Evolutionary conservation across 1,140 invertebrate genomes (phyloP), one percentile per base, ranked within the genome.

Genomic region (Macrobrachium rosenbergii): DNA sequence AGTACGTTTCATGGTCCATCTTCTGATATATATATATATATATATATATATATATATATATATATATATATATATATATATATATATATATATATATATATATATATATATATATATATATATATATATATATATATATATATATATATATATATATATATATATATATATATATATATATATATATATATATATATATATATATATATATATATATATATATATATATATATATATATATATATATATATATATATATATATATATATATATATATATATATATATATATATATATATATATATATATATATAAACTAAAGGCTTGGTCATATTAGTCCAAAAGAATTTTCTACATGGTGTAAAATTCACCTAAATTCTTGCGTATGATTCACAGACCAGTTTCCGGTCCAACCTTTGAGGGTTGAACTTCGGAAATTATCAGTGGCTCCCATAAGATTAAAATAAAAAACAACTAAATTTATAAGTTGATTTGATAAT

Each of bases 21-120:
- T n/a, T n/a, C n/a, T n/a, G n/a, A n/a, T n/a, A n/a, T n/a, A n/a
- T n/a, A n/a, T n/a, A n/a, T n/a, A n/a, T n/a, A n/a, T n/a, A n/a
- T n/a, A n/a, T 67, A 67, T 67, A 67, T 67, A 67, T 67, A 67
- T 67, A 67, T 67, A 67, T 67, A 67, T 67, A 67, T 67, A 67
- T 67, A 67, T 14, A 67, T 14, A 67, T 14, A 67, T 14, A 67
- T 6, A 67, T 5, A 67, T 67, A 67, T 67, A 67, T 67, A 14
- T 67, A 67, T 67, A 67, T 67, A 67, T 67, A 67, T 67, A 67
- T 67, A 67, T 67, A 67, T 67, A 67, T 67, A 67, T 67, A 67
- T 67, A 67, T 67, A 67, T 67, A 67, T 67, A 67, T 67, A 67
- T 67, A 67, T 23, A 67, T 67, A 67, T 67, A 67, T 67, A 67